Evolutionary conservation across 2,113 vertebrate genomes (phyloP).

Genomic region (Eidolon helvum): DNA sequence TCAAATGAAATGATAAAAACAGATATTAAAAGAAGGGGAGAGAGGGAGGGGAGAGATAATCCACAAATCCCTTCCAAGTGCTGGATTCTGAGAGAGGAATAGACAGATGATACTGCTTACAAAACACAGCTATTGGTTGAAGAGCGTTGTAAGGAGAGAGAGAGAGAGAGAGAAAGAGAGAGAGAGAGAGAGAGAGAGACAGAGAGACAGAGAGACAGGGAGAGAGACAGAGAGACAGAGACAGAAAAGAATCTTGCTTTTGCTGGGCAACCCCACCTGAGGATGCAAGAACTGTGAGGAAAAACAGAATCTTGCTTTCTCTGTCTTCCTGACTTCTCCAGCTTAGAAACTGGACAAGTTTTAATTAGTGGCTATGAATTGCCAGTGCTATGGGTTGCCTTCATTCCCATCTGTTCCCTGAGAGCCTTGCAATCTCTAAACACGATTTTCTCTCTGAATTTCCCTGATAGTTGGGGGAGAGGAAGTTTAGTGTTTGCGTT

Average conservation of each 20-base stretch:
- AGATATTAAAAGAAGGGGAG: not conserved
- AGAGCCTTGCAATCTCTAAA: not conserved
- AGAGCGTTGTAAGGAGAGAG: not conserved
- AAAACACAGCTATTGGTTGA: no score
- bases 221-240: no score
- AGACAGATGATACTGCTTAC: not conserved
- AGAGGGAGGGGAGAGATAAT: not conserved
- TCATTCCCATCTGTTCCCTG: no score
- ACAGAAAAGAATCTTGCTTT: no score
- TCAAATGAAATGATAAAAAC: not conserved
- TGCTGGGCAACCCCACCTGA: no score
- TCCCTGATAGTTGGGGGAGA: not conserved
- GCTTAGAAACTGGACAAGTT: not conserved
- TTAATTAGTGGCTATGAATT: not conserved
- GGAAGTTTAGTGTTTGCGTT: not conserved
- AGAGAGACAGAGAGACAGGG: no score
- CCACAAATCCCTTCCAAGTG: not conserved
- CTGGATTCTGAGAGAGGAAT: not conserved
- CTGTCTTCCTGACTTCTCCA: no score
- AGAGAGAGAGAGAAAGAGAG: not conserved
- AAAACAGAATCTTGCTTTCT: no score
- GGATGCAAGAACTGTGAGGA: no score
- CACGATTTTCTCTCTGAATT: not conserved
- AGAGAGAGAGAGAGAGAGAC: not conserved
- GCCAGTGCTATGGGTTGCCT: accelerated